Conservation (phyloP, 2,113 vertebrate species). For the Sapayoa aenigma region DNA sequence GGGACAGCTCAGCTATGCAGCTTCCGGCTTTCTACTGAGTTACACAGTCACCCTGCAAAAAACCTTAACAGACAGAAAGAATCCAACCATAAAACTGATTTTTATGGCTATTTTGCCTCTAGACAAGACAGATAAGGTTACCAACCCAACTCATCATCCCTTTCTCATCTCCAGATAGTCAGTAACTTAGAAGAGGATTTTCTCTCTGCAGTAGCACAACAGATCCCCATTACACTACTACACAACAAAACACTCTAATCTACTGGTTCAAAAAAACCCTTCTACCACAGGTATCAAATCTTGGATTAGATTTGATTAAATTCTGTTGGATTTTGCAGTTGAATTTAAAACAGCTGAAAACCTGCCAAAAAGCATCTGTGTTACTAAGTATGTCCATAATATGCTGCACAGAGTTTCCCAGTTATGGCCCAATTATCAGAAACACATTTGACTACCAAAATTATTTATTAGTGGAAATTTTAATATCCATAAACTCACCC, state of each 20-base stretch:
- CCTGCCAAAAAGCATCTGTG: not conserved
- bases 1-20: not conserved
- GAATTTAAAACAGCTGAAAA: not conserved
- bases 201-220: accelerated
- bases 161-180: not conserved
- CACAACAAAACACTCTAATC: not conserved
- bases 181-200: not conserved
- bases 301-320: not conserved
- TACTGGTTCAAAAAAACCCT: not conserved
- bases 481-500: not conserved
- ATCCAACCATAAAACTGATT: not conserved
- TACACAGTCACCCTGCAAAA: not conserved
- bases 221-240: not conserved
- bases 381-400: not conserved
- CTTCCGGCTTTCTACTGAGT: not conserved
- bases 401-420: not conserved
- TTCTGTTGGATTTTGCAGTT: not conserved
- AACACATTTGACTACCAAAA: not conserved
- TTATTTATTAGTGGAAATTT: not conserved
- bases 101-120: not conserved
- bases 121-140: not conserved
- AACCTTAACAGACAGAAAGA: not conserved
- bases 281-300: not conserved
- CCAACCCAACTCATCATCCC: not conserved
- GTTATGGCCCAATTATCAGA: not conserved